Percentiles rank a stretch among this genome's conserved stretches.
These are phyloP conservation scores for Syngnathoides biaculeatus DNA, from an alignment of 2,113 vertebrate genomes.

Conservation along the genomic window DNA sequence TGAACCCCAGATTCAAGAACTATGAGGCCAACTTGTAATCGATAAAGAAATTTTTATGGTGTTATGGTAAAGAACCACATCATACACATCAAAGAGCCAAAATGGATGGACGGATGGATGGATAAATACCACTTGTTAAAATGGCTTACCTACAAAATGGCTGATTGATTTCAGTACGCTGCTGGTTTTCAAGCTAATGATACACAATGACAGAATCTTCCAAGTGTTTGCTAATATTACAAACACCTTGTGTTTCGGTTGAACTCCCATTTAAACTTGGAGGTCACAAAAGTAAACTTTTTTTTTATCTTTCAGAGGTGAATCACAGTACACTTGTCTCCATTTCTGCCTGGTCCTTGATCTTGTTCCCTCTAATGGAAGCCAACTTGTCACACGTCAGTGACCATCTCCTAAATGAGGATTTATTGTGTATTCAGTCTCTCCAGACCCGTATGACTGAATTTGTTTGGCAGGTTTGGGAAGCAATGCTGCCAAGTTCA, in stretches of 20 bases:
- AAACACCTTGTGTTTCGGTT: slow-evolving; percentile 12
- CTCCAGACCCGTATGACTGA: slow-evolving; percentile 33
- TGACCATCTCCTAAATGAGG: slow-evolving; percentile 57
- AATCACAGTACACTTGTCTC: slow-evolving; percentile 30
- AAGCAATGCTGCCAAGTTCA: slow-evolving; percentile 26
- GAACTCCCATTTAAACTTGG: slow-evolving; percentile 25
- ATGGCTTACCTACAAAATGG: neutral
- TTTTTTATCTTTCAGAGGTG: slow-evolving; percentile 23
- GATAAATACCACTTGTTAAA: neutral
- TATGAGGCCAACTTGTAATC: too few relatives aligned
- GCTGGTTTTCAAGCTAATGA: neutral
- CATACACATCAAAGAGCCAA: too few relatives aligned
- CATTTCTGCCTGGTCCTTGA: slow-evolving; percentile 52
- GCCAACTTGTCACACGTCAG: slow-evolving; percentile 56
- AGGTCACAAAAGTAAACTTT: slow-evolving; percentile 28
- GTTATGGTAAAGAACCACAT: too few relatives aligned
- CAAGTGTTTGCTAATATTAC: slow-evolving; percentile 4
- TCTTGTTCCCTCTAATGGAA: slow-evolving; percentile 39
- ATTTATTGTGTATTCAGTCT: slow-evolving; percentile 55
- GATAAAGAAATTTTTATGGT: too few relatives aligned
- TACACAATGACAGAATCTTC: neutral
- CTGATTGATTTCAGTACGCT: neutral
- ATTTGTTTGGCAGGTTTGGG: slow-evolving; percentile 47
- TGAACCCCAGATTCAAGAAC: too few relatives aligned
- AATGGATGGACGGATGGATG: too few relatives aligned